Percentiles rank a stretch among this genome's conserved stretches.
Conservation (phyloP, 35 echinoderm and acorn worm genomes). For the Lytechinus variegatus region DNA sequence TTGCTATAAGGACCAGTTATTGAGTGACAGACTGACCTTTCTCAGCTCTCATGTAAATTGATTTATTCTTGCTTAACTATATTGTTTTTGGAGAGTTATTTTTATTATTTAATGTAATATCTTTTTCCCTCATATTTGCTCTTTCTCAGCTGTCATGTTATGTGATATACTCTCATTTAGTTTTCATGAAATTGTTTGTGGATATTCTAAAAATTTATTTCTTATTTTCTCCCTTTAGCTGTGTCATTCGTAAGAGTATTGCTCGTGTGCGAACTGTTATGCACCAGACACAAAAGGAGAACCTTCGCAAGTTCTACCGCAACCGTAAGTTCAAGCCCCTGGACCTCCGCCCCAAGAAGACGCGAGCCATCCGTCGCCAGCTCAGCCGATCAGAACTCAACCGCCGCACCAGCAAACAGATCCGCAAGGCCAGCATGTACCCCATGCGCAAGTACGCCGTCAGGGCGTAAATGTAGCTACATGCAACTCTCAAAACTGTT, state of each 20-base stretch:
- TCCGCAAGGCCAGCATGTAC: conserved; percentile 77
- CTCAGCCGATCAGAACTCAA: conserved; percentile 77
- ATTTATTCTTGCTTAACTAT: no score
- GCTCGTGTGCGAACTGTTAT: conserved; percentile 92
- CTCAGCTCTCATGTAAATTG: no score
- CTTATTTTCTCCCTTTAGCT: conserved; percentile 61
- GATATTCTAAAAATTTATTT: neutral
- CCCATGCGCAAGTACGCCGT: conserved; percentile 86
- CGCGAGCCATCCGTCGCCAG: conserved; percentile 77
- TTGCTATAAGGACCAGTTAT: no score
- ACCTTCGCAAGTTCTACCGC: conserved; percentile 95
- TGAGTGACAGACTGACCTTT: no score
- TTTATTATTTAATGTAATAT: no score
- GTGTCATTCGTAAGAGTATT: conserved; percentile 95
- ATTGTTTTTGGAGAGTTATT: no score
- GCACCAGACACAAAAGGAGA: conserved; percentile 90
- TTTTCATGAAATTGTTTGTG: no score
- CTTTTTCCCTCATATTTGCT: no score
- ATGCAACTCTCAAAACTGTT: neutral
- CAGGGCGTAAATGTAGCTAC: conserved; percentile 59
- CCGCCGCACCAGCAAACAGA: conserved; percentile 79
- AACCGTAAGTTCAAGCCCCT: conserved; percentile 93
- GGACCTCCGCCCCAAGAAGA: conserved; percentile 96
- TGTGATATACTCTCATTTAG: no score
- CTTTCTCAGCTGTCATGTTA: no score